Conservation (phyloP, 2,888 invertebrate genomes). For the Noctua janthina region DNA sequence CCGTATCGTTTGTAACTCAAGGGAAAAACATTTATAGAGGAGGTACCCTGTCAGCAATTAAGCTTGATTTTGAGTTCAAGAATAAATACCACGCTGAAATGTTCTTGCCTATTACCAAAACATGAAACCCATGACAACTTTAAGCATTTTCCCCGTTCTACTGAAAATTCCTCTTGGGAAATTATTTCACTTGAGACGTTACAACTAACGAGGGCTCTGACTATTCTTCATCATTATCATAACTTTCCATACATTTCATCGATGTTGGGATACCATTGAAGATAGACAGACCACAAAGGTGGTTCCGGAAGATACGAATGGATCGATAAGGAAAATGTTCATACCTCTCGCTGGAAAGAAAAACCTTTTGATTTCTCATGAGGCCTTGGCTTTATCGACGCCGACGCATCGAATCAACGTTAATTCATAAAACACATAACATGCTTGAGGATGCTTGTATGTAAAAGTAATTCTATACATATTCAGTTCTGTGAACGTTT, state of each 20-base stretch:
- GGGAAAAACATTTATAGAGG: not conserved
- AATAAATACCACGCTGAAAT: not conserved
- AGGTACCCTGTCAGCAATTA: too few species aligned
- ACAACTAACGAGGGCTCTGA: not conserved
- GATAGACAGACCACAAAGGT: not conserved
- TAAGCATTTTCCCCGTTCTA: not conserved
- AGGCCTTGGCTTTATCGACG: not conserved
- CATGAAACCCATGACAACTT: not conserved
- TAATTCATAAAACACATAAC: not conserved
- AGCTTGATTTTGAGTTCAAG: not conserved
- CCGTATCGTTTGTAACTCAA: not conserved
- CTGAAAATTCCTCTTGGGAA: not conserved
- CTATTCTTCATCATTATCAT: not conserved
- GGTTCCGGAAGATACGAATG: not conserved
- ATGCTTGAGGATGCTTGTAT: not conserved
- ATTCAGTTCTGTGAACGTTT: slow-evolving; percentile 45
- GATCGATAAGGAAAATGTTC: not conserved
- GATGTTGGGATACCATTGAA: not conserved
- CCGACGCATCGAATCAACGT: not conserved
- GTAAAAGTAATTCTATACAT: not conserved
- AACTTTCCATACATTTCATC: not conserved
- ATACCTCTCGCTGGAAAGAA: not conserved
- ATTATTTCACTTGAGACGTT: not conserved
- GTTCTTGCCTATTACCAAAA: not conserved
- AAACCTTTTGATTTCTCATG: not conserved